These are phyloP conservation scores for Phymorhynchus buccinoides DNA, from an alignment of 1,140 invertebrate genomes.

Conservation along the genomic window DNA sequence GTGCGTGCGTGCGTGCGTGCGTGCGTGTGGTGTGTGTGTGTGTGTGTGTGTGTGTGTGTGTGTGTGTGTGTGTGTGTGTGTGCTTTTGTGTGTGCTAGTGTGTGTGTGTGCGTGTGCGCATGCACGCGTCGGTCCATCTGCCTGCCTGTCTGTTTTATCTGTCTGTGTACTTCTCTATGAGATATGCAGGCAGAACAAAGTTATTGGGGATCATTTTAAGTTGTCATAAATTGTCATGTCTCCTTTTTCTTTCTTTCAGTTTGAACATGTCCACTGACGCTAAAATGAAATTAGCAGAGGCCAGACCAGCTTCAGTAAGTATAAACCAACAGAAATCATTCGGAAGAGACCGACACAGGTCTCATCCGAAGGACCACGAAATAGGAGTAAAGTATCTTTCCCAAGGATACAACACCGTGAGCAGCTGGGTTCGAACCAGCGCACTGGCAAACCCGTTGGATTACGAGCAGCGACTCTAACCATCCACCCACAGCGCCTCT, in stretches of 20 bases:
- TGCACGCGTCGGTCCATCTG: neutral
- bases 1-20: neutral
- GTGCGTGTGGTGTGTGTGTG: neutral
- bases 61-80: neutral
- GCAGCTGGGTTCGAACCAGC: too few relatives aligned
- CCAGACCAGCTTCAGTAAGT: conserved; percentile 83
- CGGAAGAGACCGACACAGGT: too few relatives aligned
- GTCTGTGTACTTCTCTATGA: too few relatives aligned
- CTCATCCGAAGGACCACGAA: too few relatives aligned
- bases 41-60: too few relatives aligned
- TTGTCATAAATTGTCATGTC: neutral
- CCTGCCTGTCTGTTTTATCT: too few relatives aligned
- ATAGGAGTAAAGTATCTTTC: too few relatives aligned
- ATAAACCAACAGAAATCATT: neutral
- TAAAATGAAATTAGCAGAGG: conserved; percentile 79
- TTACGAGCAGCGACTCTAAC: too few relatives aligned
- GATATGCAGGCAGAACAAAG: neutral
- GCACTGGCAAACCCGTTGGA: too few relatives aligned
- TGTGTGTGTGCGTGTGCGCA: neutral
- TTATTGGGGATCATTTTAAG: neutral
- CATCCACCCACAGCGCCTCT: too few relatives aligned
- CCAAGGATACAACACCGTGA: too few relatives aligned
- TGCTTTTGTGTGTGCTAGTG: neutral
- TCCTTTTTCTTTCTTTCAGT: conserved; percentile 71
- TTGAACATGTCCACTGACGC: conserved; percentile 71